Evolutionary conservation across 2,797 vertebrate species (phyloP).

Genomic region (Apodemus agrarius): DNA sequence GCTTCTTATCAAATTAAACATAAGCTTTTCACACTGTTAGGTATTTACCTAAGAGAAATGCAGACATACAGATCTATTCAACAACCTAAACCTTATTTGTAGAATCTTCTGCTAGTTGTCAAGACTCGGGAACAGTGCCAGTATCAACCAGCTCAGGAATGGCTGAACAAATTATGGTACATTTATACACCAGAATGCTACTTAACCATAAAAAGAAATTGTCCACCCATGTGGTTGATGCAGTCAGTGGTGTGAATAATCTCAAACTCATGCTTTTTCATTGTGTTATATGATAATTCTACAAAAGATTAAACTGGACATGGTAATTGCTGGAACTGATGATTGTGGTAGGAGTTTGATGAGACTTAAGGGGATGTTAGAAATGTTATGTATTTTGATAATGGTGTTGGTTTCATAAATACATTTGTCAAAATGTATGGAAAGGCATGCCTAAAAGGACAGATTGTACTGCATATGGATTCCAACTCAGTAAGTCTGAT

Average conservation of each 20-base stretch:
- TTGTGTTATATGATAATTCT: neutral
- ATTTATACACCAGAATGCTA: neutral
- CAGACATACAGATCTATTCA: neutral
- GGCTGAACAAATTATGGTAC: neutral
- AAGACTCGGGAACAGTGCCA: neutral
- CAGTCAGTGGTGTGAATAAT: neutral
- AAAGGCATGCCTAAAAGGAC: neutral
- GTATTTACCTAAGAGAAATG: slow-evolving; percentile 16
- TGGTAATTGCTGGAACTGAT: neutral
- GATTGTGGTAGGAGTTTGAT: neutral
- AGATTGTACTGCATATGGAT: neutral
- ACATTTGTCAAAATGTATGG: neutral
- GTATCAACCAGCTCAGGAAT: neutral
- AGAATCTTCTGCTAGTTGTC: neutral
- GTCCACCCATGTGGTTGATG: neutral
- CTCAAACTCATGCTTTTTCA: neutral
- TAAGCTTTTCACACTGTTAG: neutral
- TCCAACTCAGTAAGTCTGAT: neutral
- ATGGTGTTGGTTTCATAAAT: neutral
- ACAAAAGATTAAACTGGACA: neutral
- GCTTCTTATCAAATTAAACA: neutral
- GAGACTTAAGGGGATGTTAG: neutral
- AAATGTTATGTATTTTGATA: neutral
- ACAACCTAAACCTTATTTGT: neutral
- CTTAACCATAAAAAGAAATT: neutral